Evolutionary conservation across 1,140 invertebrate genomes (phyloP).

Genomic region (Magallana gigas): DNA sequence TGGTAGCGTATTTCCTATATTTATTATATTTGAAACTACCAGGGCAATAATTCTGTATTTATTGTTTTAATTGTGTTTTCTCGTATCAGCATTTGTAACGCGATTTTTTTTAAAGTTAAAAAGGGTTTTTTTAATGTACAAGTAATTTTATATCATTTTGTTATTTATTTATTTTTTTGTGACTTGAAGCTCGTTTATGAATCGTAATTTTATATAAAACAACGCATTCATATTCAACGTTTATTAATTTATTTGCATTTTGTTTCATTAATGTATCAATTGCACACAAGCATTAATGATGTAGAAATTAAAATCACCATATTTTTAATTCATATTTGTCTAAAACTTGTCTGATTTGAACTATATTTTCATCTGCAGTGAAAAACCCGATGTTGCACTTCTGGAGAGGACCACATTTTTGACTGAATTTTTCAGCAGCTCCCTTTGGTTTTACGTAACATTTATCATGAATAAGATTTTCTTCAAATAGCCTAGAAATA

Average conservation of each 20-base stretch:
- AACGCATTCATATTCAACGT: background rate
- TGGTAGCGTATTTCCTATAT: too few relatives aligned
- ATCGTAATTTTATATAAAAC: background rate
- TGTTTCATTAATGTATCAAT: background rate
- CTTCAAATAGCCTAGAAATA: background rate
- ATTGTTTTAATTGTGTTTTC: too few relatives aligned
- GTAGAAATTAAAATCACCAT: background rate
- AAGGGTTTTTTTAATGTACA: too few relatives aligned
- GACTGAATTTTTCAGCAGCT: too few relatives aligned
- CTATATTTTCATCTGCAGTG: background rate
- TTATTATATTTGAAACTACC: too few relatives aligned
- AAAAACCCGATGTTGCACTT: background rate
- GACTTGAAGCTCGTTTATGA: too few relatives aligned
- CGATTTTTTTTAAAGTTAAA: too few relatives aligned
- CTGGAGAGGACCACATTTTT: constrained; percentile 8
- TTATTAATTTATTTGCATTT: background rate
- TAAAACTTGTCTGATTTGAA: background rate
- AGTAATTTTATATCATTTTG: too few relatives aligned
- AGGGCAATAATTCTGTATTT: too few relatives aligned
- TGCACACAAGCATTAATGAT: background rate
- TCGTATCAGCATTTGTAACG: too few relatives aligned
- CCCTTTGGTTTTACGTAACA: background rate
- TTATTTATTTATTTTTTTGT: too few relatives aligned
- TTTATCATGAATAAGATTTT: constrained; percentile 80
- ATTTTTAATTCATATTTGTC: constrained; percentile 10